phyloP scores from a whole-genome alignment of 2,113 vertebrate genomes.

The Recurvirostra avosetta region DNA sequence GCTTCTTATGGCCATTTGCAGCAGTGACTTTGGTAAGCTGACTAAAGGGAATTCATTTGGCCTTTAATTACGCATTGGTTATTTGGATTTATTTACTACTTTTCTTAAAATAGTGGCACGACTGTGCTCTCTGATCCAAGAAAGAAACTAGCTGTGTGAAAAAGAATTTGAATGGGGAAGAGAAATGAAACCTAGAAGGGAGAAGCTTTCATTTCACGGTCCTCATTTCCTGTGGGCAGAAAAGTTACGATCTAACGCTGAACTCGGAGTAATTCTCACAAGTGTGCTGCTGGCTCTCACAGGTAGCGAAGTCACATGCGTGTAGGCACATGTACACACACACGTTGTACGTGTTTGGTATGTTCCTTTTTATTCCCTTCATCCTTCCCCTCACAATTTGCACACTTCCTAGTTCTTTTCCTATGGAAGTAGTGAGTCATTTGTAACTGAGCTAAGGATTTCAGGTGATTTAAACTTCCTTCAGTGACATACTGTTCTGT shows the following conservation, averaged over 20 bases:
- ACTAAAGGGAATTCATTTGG: background rate
- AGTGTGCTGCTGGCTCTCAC: background rate
- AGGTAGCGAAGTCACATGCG: fast-evolving
- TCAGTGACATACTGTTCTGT: background rate
- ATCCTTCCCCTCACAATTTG: background rate
- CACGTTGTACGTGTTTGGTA: background rate
- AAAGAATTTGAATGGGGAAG: background rate
- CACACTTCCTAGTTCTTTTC: background rate
- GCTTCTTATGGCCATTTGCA: conserved; percentile 82
- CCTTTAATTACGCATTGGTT: background rate
- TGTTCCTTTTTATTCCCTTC: background rate
- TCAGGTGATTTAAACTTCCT: background rate
- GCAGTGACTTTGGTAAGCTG: conserved; percentile 82
- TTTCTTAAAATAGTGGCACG: background rate
- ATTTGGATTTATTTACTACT: background rate
- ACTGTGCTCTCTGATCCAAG: background rate
- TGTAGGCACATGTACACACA: background rate
- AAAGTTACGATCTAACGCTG: background rate
- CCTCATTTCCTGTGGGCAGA: background rate
- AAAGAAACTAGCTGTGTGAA: background rate
- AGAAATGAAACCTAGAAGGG: background rate
- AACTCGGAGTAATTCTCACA: background rate
- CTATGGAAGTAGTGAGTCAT: background rate
- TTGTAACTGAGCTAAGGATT: background rate
- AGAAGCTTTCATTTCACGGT: background rate